phyloP scores from a whole-genome alignment of 2,113 vertebrate genomes.

The Tragelaphus strepsiceros region DNA sequence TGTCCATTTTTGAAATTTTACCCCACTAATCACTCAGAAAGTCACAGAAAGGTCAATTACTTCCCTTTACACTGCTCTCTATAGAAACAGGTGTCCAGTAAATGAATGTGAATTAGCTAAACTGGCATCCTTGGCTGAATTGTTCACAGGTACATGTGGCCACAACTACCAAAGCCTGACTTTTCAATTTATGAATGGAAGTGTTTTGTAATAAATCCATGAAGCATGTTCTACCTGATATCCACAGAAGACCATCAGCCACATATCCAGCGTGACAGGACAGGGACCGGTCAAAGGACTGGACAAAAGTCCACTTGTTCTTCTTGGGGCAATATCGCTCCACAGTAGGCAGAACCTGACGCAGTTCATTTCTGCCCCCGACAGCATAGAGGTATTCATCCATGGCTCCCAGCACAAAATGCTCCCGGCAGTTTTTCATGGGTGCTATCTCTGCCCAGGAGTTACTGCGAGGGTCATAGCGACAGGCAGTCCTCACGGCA shows the following conservation, averaged over 20 bases:
- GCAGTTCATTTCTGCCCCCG: constrained; percentile 94
- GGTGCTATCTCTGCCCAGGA: constrained; percentile 94
- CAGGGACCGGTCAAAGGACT: constrained; percentile 95
- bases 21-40: not conserved
- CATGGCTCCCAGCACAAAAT: constrained; percentile 93
- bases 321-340: constrained; percentile 96
- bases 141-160: not conserved
- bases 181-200: not conserved
- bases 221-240: constrained; percentile 91
- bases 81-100: not conserved
- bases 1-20: constrained; percentile 31
- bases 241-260: constrained; percentile 95
- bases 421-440: constrained; percentile 97
- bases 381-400: constrained; percentile 92
- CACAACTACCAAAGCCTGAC: not conserved
- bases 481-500: constrained; percentile 92
- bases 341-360: constrained; percentile 94
- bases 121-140: not conserved
- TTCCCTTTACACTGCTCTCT: not conserved
- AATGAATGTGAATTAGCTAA: not conserved
- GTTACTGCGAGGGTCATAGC: constrained; percentile 92
- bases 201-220: constrained; percentile 38
- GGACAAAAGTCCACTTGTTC: constrained; percentile 97
- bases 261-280: constrained; percentile 97
- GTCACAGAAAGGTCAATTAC: constrained; percentile 13